Base-by-base conservation (phyloP, 23 tunicate species). In the Aplidium turbinatum region DNA sequence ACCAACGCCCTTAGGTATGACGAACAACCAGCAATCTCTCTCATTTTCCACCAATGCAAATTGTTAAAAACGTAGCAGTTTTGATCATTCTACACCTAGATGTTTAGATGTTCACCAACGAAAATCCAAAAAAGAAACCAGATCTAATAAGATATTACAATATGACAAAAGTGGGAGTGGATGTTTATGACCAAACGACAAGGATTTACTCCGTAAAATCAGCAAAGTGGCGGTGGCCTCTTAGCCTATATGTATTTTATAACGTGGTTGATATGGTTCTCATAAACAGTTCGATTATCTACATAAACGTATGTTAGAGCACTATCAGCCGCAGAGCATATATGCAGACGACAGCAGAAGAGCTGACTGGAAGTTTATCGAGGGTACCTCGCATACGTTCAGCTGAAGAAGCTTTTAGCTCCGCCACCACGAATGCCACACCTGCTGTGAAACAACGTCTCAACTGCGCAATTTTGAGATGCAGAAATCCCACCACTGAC, bases 401-500 rank as follows among this genome's bases (percentile, higher is more conserved):
- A 35, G 73, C 73, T 16, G 52, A 66, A 66, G 52, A 66, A 35
- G 52, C 30, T 36, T 66, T 6, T 66, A 38, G 73, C 30, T 23
- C 73, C 51, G 38, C 4, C 27, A 23, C 4, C 52, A 66, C 52
- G 22, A 66, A 38, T 23, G 73, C 73, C 11, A 38, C 4, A 22
- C 4, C 52, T 36, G 28, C 27, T 38, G 73, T 38, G 53, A 66
- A 66, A 66, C 53, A 34, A 6, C 73, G 52, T 27, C 52, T 66
- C 11, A 66, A 51, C 73, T 66, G 73, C 73, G n/a, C 73, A 66
- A 66, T 52, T 40, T 66, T 34, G 7, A 66, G 30, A 34, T 66
- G 73, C 73, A 66, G 73, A 66, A 66, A 66, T 66, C 73, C 52
- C 35, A 66, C 51, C 73, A 66, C 51, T 66, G 73, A 38, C 52